Evolutionary conservation across 2,888 invertebrate genomes (phyloP).

Genomic region (Philereme transversata): DNA sequence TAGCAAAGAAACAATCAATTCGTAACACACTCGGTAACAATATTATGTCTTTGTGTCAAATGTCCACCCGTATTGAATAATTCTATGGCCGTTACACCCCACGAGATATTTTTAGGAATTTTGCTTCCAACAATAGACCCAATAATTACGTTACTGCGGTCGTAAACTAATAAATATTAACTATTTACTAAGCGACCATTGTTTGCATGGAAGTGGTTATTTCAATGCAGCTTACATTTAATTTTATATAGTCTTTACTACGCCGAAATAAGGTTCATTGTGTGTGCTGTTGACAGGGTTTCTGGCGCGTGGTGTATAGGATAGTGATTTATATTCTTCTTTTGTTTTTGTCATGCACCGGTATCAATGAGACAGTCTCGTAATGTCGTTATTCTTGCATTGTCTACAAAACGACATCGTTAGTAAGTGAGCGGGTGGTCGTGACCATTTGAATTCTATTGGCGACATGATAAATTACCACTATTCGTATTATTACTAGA

Average conservation of each 20-base stretch:
- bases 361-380: slow-evolving; percentile 70
- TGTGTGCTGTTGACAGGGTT: slow-evolving; percentile 31
- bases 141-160: slow-evolving; percentile 74
- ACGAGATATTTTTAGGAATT: slow-evolving; percentile 69
- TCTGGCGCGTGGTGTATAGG: slow-evolving; percentile 62
- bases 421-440: slow-evolving; percentile 81
- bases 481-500: slow-evolving; percentile 54
- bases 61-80: slow-evolving; percentile 58
- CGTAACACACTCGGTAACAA: slow-evolving; percentile 74
- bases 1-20: slow-evolving; percentile 60
- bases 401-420: slow-evolving; percentile 79
- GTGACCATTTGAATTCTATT: slow-evolving; percentile 77
- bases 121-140: slow-evolving; percentile 59
- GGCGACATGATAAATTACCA: slow-evolving; percentile 74
- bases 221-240: slow-evolving; percentile 32
- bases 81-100: slow-evolving; percentile 63
- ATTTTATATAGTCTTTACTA: slow-evolving; percentile 38
- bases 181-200: slow-evolving; percentile 71
- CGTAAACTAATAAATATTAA: slow-evolving; percentile 70
- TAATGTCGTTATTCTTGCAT: slow-evolving; percentile 81
- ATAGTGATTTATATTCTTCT: slow-evolving; percentile 79
- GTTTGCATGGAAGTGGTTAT: slow-evolving; percentile 75
- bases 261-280: slow-evolving; percentile 42
- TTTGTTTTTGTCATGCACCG: slow-evolving; percentile 78
- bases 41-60: slow-evolving; percentile 65